phyloP scores from a whole-genome alignment of 2,113 vertebrate species.

The Dendropsophus ebraccatus region DNA sequence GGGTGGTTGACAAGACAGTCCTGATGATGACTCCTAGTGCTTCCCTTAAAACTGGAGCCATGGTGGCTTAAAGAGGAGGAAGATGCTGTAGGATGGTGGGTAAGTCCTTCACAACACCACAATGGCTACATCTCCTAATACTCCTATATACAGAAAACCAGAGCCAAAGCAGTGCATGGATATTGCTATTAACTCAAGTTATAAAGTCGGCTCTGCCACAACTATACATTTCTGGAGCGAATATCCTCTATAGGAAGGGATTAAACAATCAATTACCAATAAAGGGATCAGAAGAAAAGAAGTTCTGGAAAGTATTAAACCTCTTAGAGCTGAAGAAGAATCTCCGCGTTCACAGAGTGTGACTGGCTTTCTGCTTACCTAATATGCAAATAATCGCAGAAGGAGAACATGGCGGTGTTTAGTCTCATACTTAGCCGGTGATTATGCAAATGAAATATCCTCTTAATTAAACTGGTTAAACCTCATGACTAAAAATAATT shows the following conservation, averaged over 20 bases:
- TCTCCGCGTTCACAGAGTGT: background rate
- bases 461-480: slow-evolving; percentile 36
- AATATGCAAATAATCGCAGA: slow-evolving; percentile 18
- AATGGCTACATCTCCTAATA: no score
- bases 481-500: slow-evolving; percentile 40
- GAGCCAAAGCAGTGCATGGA: no score
- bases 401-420: slow-evolving; percentile 8
- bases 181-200: no score
- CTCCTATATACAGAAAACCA: no score
- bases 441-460: slow-evolving; percentile 43
- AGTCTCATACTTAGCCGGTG: slow-evolving; percentile 22
- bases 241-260: background rate
- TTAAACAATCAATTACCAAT: slow-evolving; percentile 4
- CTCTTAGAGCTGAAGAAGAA: background rate
- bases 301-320: background rate
- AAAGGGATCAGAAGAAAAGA: background rate
- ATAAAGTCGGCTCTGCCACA: no score
- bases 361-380: background rate
- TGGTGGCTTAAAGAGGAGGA: no score
- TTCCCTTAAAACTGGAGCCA: no score
- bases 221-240: no score
- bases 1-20: no score
- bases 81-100: no score
- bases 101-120: no score
- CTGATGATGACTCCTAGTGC: no score